Base-by-base conservation (phyloP, 2,888 invertebrate genomes). In the Glomeris marginata region DNA sequence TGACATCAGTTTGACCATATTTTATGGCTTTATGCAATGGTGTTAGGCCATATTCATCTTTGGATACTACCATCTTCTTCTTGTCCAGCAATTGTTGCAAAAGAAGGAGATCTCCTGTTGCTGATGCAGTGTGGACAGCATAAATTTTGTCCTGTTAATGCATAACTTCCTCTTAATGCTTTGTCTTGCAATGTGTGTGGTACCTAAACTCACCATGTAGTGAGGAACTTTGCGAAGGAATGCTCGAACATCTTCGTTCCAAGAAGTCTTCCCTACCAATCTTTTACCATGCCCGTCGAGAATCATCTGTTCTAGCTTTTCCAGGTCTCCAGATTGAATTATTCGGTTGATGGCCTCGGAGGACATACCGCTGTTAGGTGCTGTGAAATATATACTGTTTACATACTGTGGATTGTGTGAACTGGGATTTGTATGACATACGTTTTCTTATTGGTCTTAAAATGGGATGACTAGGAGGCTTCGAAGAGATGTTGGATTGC, bases 211-310 rank as follows among this genome's bases (percentile, higher is more conserved):
- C 52, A 85, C 88, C 84, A 87, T 86, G 61, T 87, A 88, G 33
- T 78, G 76, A 11, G 87, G 83, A 47, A 88, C 84, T 65, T 86
- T 87, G 61, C 83, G 81, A 57, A 91, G 74, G 70, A 91, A 90
- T 13, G 84, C 79, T 67, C 87, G 84, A 40, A 88, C 73, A 64
- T 88, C 87, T 4, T 79, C 73, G 66, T 85, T 83, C 54, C 63
- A 63, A 1, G 62, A 58, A 1, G 61, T 55, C 44, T 59, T 59
- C 1, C 62, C 63, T 10, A 56, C 43, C 2, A 64, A 52, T 28
- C 58, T 54, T 21, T 58, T 56, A 0, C 59, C 58, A 35, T 56
- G 54, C 36, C 63, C 58, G 47, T 60, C 59, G 46, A 65, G 55
- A 15, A 65, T 63, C 34, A 66, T 52, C 47, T 66, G 65, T 53